Evolutionary conservation across 1,140 invertebrate species (phyloP), one percentile per base, ranked within the genome.

Genomic region (Nylanderia fulva): DNA sequence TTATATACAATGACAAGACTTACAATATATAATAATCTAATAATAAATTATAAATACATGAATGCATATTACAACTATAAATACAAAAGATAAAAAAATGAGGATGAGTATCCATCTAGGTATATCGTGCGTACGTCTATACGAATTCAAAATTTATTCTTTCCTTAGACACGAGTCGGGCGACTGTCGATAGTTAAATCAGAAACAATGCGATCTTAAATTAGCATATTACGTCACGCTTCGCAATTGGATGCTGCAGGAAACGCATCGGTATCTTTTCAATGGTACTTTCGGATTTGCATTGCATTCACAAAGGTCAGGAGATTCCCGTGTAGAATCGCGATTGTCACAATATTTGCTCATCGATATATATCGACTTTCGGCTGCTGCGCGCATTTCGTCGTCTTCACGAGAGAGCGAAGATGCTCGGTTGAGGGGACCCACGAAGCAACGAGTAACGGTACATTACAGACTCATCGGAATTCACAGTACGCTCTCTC

Each of bases 401-500:
- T 69, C 87, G 58, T 76, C 77, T 64, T 83, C 69, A 61, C 72
- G 60, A 84, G 54, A 52, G 52, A 82, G 39, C 39, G 72, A 68
- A 71, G 79, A 88, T 90, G 88, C 92, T 90, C 89, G 91, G 90
- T 85, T 88, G 90, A 91, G 91, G 91, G 90, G 89, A 92, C 91
- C 90, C 91, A 92, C 90, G 92, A 92, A 93, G 86, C 88, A 87
- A 85, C 18, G 58, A 4, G 8, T 94, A 94, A 94, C 93, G 93
- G 93, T 94, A 94, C 90, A 89, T 90, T 90, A 92, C 90, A 91
- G 75, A 42, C 91, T 93, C 92, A 89, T 94, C 86, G 93, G 93
- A 94, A 94, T 94, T 94, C 91, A 87, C 87, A 85, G 89, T 90
- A 91, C 90, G 91, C 91, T 93, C 90, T 91, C 91, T 93, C 90